phyloP scores from a whole-genome alignment of 2,888 invertebrate genomes.

The Eristalis arbustorum region DNA sequence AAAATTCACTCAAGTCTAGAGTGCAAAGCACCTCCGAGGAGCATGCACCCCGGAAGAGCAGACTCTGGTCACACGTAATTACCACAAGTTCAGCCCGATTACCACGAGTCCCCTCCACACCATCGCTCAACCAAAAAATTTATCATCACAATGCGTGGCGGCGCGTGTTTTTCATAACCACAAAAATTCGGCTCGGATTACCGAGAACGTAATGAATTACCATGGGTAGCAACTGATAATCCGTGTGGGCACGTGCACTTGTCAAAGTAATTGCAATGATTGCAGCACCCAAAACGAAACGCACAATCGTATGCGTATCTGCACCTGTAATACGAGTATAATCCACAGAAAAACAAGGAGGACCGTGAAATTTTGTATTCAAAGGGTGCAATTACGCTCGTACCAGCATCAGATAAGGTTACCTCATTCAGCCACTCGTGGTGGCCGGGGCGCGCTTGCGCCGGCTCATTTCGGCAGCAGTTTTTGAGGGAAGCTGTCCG shows the following conservation, averaged over 20 bases:
- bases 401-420: slow-evolving; percentile 52
- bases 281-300: slow-evolving; percentile 31
- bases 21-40: not conserved
- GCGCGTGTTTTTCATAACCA: slow-evolving; percentile 56
- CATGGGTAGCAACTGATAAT: slow-evolving; percentile 32
- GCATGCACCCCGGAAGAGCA: not conserved
- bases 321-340: slow-evolving; percentile 57
- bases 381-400: slow-evolving; percentile 61
- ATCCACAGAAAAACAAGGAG: slow-evolving; percentile 16
- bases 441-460: not conserved
- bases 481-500: not conserved
- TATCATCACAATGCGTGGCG: not conserved
- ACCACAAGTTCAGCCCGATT: not conserved
- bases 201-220: slow-evolving; percentile 38
- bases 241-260: slow-evolving; percentile 59
- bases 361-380: slow-evolving; percentile 57
- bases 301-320: slow-evolving; percentile 38
- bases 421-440: not conserved
- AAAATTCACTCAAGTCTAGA: not conserved
- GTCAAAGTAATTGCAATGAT: slow-evolving; percentile 64
- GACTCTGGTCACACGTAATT: not conserved
- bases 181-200: slow-evolving; percentile 53
- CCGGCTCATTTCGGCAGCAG: not conserved
- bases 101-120: not conserved
- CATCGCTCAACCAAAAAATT: not conserved